A percentile compares a stretch with the other conserved stretches of the same genome.
phyloP scores from a whole-genome alignment of 2,888 invertebrate species.

The Drosophila anomalata region DNA sequence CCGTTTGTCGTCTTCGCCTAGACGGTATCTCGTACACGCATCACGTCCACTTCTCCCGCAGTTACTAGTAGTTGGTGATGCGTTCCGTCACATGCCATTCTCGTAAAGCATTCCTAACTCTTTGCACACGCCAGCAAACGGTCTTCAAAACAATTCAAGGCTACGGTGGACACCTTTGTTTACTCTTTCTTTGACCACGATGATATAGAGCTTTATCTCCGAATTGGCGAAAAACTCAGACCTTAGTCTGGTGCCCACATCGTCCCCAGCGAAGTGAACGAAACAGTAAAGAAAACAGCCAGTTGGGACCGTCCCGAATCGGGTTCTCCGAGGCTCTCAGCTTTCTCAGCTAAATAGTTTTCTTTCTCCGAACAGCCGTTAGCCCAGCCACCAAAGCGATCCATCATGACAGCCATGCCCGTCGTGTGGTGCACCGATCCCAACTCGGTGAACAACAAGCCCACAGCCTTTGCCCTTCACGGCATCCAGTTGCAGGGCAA shows the following conservation, averaged over 20 bases:
- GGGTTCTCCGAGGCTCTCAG: not conserved
- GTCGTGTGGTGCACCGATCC: slow-evolving; percentile 84
- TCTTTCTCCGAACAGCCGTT: slow-evolving; percentile 23
- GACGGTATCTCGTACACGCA: slow-evolving; percentile 1
- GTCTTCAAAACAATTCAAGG: slow-evolving; percentile 6
- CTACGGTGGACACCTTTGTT: not conserved
- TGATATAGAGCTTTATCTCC: too few species aligned
- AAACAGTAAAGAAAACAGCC: slow-evolving; percentile 24
- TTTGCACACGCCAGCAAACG: not conserved
- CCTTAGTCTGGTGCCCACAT: slow-evolving; percentile 23
- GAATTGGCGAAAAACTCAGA: slow-evolving; percentile 7
- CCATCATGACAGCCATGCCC: slow-evolving; percentile 83
- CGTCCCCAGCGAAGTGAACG: slow-evolving; percentile 18
- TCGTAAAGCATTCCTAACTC: not conserved
- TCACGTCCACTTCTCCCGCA: slow-evolving; percentile 26
- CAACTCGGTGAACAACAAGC: slow-evolving; percentile 84
- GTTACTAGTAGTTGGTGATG: slow-evolving; percentile 1
- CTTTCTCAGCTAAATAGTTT: slow-evolving; percentile 10
- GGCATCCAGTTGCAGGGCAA: slow-evolving; percentile 84
- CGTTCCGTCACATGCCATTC: slow-evolving; percentile 3
- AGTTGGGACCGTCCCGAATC: not conserved
- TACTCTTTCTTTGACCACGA: not conserved
- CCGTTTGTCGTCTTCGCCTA: not conserved
- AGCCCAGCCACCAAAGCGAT: not conserved
- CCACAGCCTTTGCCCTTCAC: slow-evolving; percentile 83